Base-by-base conservation (phyloP, 2,797 vertebrate genomes). In the Tokudaia muenninki region DNA sequence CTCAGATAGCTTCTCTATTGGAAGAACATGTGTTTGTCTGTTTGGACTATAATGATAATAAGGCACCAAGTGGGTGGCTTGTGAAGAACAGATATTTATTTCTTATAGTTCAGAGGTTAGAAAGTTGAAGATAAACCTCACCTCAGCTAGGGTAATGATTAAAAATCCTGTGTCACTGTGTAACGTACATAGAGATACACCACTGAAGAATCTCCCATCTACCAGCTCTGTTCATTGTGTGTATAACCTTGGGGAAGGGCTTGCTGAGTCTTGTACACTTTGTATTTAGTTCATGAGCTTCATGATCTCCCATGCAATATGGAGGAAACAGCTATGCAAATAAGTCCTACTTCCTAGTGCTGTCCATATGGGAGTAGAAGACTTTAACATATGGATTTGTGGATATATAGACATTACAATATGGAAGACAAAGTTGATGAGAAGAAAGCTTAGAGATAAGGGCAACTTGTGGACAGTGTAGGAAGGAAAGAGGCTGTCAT, bases 1-100 rank as follows among this genome's bases (percentile, higher is more conserved):
- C 77, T 94, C 70, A 22, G n/a, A 81, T 96, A 79, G 83, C 22
- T 87, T 88, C 55, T 92, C 16, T 61, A 74, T 6, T 44, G 12
- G 86, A 92, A 89, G 72, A 65, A 41, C 24, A 70, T 57, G 26
- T 67, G 52, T 81, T 77, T 34, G 88, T 75, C 52, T 37, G 0
- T 80, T 91, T 55, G 21, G 10, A 63, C 26, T 82, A n/a, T 41
- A 77, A 16, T 81, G 44, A 24, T 24, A 37, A 81, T 72, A 24
- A 75, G 37, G 41, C 34, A 31, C 37, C 74, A 82, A 52, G 34
- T 11, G 2, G 6, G 57, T 67, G 55, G 19, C 57, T 87, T 81
- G 12, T 70, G 78, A 52, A 67, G 47, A 37, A 91, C 47, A 87
- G 75, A 75, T 17, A 47, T 67, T 24, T 75, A 7, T 74, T 77